phyloP scores from a whole-genome alignment of 2,888 invertebrate species.

The Eristalis pertinax region DNA sequence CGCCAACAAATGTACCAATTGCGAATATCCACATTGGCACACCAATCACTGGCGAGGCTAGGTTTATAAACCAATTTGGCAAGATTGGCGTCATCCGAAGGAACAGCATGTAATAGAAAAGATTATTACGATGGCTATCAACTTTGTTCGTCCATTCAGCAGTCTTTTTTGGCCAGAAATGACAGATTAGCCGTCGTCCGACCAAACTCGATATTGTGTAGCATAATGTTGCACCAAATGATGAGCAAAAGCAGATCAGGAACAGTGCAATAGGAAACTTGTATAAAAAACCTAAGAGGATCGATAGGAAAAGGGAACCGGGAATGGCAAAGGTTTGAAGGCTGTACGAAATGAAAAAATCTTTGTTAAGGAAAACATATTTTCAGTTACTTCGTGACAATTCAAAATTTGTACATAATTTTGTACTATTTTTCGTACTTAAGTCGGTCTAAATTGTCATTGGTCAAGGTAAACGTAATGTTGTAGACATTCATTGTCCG shows the following conservation, averaged over 20 bases:
- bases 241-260: conserved; percentile 96
- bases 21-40: conserved; percentile 96
- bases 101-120: conserved; percentile 98
- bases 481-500: no score
- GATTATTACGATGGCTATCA: conserved; percentile 91
- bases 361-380: conserved; percentile 78
- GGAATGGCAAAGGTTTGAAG: conserved; percentile 99
- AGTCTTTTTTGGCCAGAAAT: conserved; percentile 94
- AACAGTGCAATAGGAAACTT: conserved; percentile 94
- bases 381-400: neutral
- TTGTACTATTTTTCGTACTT: no score
- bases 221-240: conserved; percentile 96
- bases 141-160: conserved; percentile 93
- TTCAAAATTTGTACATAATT: neutral
- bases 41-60: conserved; percentile 97
- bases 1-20: conserved; percentile 97
- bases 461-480: no score
- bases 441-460: no score
- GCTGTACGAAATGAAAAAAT: conserved; percentile 82
- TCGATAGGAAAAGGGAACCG: conserved; percentile 98
- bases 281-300: conserved; percentile 97
- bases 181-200: conserved; percentile 91
- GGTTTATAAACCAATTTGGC: conserved; percentile 96
- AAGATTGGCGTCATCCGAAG: conserved; percentile 97
- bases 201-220: conserved; percentile 95